Base-by-base conservation (phyloP, 2,888 invertebrate species). In the Apodemia mormo region DNA sequence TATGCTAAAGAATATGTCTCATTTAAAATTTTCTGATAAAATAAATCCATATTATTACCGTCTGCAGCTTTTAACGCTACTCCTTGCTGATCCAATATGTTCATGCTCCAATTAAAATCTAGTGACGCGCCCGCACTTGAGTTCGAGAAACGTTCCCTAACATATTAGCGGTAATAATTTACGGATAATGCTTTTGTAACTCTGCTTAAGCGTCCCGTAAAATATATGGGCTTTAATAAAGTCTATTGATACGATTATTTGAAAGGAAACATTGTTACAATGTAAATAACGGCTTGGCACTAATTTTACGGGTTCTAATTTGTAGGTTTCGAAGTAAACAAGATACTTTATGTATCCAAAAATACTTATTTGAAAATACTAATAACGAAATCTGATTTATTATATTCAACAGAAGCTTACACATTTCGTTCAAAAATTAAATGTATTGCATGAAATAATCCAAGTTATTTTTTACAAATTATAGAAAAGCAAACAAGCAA, bases 191-290 rank as follows among this genome's bases (percentile, higher is more conserved):
- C 79, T 81, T 83, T 76, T 83, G 88, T 91, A 91, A 91, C 91
- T 91, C 88, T 80, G 79, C 84, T 79, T 82, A 81, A 80, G 86
- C 87, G 82, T 82, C 86, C 85, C 82, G 81, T 81, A 80, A 86
- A 91, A 92, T 92, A 91, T 91, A 92, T 90, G 88, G 90, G 82
- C 86, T 88, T 89, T 91, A 92, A 92, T 92, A 91, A 92, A 86
- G 84, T 85, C 85, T 85, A 86, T 84, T 84, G 82, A 81, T 83
- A 88, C 88, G 89, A 91, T 91, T 90, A 90, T 89, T 91, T 88
- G 86, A 87, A 85, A 78, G 83, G 86, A 87, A 90, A 84, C 86
- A 58, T 84, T 86, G 85, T 70, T 70, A 69, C 67, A 33, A 22
- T 65, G 33, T 14, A 37, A 54, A 65, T 33, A 65, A 64, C 56